A percentile compares a stretch with the other conserved stretches of the same genome.
Conservation (phyloP, 2,888 invertebrate species). For the Gastracanthus pulcherrimus region DNA sequence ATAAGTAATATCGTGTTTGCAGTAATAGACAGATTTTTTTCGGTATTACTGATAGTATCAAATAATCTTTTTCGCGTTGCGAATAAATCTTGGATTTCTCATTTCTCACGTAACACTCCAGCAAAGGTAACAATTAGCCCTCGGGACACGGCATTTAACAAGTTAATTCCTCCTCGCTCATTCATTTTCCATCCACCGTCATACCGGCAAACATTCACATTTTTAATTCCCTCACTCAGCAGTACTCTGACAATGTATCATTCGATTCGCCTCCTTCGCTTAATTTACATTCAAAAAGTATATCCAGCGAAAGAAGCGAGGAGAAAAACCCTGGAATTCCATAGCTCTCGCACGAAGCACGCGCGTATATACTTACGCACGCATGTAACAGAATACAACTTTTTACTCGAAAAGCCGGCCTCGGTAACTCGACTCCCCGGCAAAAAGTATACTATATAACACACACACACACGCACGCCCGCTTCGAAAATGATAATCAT, state of each 20-base stretch:
- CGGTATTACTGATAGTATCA: no score
- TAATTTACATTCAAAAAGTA: no score
- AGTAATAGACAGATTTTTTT: no score
- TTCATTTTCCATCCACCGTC: not conserved
- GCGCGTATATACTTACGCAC: no score
- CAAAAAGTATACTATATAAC: no score
- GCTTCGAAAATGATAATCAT: not conserved
- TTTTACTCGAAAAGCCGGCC: not conserved
- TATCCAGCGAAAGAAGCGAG: no score
- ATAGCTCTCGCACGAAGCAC: no score
- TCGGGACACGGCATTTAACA: not conserved
- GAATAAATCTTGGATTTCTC: not conserved
- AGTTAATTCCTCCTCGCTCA: not conserved
- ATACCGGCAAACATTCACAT: not conserved
- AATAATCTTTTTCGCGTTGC: no score
- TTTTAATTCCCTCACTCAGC: not conserved
- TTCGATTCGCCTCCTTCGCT: not conserved
- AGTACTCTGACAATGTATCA: not conserved
- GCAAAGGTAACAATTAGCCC: conserved; percentile 25
- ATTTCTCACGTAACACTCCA: not conserved
- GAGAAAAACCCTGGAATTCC: no score
- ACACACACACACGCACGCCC: not conserved
- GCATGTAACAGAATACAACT: not conserved
- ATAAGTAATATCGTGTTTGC: no score
- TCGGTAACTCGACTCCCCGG: not conserved